A percentile compares a stretch with the other conserved stretches of the same genome.
Evolutionary conservation across 1,140 invertebrate genomes (phyloP).

Genomic region (Lethrus apterus): DNA sequence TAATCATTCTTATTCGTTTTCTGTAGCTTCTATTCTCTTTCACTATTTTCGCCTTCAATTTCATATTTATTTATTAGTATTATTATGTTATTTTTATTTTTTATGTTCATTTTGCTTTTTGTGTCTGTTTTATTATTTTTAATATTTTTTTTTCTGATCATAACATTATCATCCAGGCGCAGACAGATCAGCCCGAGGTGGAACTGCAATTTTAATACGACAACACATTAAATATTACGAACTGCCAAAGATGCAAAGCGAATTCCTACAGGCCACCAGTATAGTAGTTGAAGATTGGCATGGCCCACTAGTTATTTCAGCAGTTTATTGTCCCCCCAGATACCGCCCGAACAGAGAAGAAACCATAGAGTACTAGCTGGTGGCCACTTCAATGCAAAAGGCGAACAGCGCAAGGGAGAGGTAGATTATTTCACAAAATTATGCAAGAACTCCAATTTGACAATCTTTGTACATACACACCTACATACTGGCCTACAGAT

Average conservation of each 20-base stretch:
- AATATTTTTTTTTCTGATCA: too few relatives aligned
- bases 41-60: too few relatives aligned
- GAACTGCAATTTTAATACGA: slow-evolving; percentile 22
- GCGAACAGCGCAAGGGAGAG: slow-evolving; percentile 29
- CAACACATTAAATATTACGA: not conserved
- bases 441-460: slow-evolving; percentile 24
- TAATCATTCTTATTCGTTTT: too few relatives aligned
- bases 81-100: too few relatives aligned
- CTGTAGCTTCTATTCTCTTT: too few relatives aligned
- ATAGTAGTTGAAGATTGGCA: slow-evolving; percentile 1
- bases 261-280: slow-evolving; percentile 3
- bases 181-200: slow-evolving; percentile 21
- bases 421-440: slow-evolving; percentile 30
- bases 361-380: slow-evolving; percentile 30
- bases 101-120: too few relatives aligned
- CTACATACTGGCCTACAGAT: slow-evolving; percentile 40
- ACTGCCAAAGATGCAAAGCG: not conserved
- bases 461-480: slow-evolving; percentile 33
- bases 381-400: slow-evolving; percentile 43
- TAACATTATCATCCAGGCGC: too few relatives aligned
- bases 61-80: too few relatives aligned
- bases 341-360: slow-evolving; percentile 26
- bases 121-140: too few relatives aligned
- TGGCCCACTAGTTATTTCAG: slow-evolving; percentile 23
- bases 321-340: slow-evolving; percentile 37